A percentile compares a stretch with the other conserved stretches of the same genome.
These are phyloP conservation scores for Caenorhabditis remanei DNA, from an alignment of 1,140 invertebrate species.

Conservation along the genomic window DNA sequence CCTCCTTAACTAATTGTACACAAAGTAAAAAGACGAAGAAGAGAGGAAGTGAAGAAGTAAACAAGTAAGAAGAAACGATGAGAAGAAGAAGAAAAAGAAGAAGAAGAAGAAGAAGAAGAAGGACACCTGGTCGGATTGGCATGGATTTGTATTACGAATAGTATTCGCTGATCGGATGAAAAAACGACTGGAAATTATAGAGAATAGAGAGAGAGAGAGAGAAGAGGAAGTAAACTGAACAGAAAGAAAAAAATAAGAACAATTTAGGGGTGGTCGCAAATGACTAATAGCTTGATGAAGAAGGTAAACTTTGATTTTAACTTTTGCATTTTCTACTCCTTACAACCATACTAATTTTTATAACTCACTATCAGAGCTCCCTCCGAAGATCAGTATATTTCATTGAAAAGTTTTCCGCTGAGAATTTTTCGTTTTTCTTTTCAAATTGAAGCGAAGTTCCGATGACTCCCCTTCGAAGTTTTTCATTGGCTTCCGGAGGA, in stretches of 20 bases:
- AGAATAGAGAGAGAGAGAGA: neutral
- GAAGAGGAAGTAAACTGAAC: neutral
- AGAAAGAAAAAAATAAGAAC: neutral
- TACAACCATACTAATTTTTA: too few species aligned
- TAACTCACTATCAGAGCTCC: too few species aligned
- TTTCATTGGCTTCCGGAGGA: too few species aligned
- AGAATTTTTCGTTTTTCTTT: too few species aligned
- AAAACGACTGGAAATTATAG: neutral
- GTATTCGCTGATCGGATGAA: neutral
- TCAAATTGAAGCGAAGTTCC: too few species aligned
- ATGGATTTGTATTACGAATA: neutral
- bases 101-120: slow-evolving; percentile 4
- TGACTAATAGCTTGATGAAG: too few species aligned
- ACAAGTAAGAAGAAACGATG: slow-evolving; percentile 1
- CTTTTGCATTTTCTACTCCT: too few species aligned
- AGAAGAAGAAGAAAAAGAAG: neutral
- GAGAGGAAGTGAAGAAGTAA: neutral
- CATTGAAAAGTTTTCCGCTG: too few species aligned
- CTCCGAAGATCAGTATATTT: too few species aligned
- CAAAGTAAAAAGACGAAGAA: neutral
- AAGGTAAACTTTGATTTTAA: too few species aligned
- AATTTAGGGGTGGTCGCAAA: too few species aligned
- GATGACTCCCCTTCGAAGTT: too few species aligned
- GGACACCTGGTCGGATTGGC: neutral
- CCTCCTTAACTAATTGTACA: neutral